Base-by-base conservation (phyloP, 2,797 vertebrate species). In the Crenuchus spilurus region DNA sequence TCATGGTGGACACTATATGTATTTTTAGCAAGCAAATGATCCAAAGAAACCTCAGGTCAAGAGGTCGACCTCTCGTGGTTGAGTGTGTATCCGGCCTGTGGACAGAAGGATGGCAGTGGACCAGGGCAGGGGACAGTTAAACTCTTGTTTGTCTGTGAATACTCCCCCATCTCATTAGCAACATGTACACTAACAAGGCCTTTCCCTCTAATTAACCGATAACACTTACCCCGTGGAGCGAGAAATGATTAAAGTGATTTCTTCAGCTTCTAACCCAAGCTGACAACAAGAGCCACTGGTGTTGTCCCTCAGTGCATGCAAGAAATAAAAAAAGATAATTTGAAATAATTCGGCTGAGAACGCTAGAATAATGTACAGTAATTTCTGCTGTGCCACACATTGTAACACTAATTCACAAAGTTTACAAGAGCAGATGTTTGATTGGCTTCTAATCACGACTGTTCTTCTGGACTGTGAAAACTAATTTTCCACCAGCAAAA, bases 151-250 rank as follows among this genome's bases (percentile, higher is more conserved):
- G 18, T 37, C 31, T 52, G 31, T 24, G 31, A 42, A 39, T 11
- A 2, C 31, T 24, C 22, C 13, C 37, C 14, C 61, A 16, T 13
- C 52, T 64, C 65, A 61, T 61, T 75, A 63, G 39, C 39, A 48
- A 33, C 2, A 1, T 26, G 46, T 66, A 55, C 51, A 26, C 44
- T 35, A 62, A 68, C n/a, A 28, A 39, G n/a, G 26, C 48, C 0
- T 33, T 72, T 60, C 57, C 20, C 18, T 61, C 31, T 52, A 79
- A 75, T 62, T 67, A 61, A 52, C 18, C 28, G 49, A 30, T 42
- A 16, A 58, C 20, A 31, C 44, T 57, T 55, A 16, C 39, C 16
- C 37, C 16, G 7, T 35, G 28, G 22, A 42, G 46, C 24, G 9
- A 26, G 13, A 49, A 26, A 55, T 60, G 52, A 68, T 67, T 72